phyloP scores from a whole-genome alignment of 2,113 vertebrate genomes.

The Stegostoma tigrinum region DNA sequence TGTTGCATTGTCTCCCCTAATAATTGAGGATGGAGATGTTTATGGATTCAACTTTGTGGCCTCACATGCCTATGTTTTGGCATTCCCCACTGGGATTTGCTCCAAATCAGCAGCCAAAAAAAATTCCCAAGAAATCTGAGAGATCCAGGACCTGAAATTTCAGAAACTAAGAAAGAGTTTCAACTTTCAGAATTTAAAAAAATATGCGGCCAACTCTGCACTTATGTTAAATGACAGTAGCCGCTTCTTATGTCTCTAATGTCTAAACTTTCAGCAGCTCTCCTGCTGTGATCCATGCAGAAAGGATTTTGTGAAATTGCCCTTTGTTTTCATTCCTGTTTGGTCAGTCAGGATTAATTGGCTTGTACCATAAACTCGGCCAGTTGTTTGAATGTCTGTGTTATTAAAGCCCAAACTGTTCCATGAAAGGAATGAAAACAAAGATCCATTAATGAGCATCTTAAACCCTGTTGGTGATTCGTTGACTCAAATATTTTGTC shows the following conservation, averaged over 20 bases:
- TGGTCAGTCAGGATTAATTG: neutral
- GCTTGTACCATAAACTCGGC: neutral
- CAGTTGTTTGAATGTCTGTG: neutral
- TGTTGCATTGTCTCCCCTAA: too few relatives aligned
- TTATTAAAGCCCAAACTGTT: neutral
- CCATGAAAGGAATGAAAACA: conserved; percentile 22
- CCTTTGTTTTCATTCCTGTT: neutral
- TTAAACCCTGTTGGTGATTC: conserved; percentile 25
- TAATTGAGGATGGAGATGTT: too few relatives aligned
- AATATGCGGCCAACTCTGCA: neutral
- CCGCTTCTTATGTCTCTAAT: neutral
- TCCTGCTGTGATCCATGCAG: neutral
- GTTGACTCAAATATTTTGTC: neutral
- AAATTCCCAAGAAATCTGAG: neutral
- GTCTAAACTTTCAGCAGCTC: neutral
- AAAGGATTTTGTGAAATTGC: neutral
- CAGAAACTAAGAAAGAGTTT: neutral
- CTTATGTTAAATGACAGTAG: neutral
- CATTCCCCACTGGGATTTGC: neutral
- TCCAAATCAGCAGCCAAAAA: neutral
- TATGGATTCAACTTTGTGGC: neutral
- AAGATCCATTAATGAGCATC: neutral
- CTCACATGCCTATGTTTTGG: neutral
- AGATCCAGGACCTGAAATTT: neutral
- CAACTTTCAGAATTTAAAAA: neutral